phyloP scores from a whole-genome alignment of 2,797 vertebrate genomes.

The Catharus ustulatus region DNA sequence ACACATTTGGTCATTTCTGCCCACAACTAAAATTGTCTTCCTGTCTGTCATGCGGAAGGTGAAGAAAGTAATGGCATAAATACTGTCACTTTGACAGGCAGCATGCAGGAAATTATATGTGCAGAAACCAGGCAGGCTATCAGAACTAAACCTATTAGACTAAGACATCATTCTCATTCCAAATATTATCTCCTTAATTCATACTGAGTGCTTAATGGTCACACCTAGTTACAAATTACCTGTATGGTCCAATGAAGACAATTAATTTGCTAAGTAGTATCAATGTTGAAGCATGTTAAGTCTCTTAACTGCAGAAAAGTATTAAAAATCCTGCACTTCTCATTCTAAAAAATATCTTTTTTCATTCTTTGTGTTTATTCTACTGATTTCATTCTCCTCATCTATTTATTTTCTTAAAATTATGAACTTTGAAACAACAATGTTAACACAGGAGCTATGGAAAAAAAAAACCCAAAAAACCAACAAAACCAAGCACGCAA shows the following conservation, averaged over 20 bases:
- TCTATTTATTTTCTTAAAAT: neutral
- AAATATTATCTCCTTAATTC: constrained; percentile 16
- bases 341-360: neutral
- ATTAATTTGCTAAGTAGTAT: constrained; percentile 4
- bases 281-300: neutral
- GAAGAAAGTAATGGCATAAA: constrained; percentile 24
- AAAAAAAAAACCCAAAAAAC: neutral
- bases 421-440: neutral
- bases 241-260: neutral
- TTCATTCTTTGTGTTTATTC: neutral
- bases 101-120: neutral
- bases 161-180: neutral
- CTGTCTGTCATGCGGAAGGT: neutral
- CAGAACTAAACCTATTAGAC: neutral
- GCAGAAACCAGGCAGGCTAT: constrained; percentile 16
- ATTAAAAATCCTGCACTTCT: neutral
- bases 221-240: constrained; percentile 25
- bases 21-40: neutral
- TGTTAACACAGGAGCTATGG: neutral
- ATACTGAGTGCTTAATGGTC: neutral
- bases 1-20: neutral
- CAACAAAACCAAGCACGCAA: neutral
- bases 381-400: neutral
- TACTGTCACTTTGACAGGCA: constrained; percentile 9
- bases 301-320: neutral